These are phyloP conservation scores for Thereuonema tuberculata DNA, from an alignment of 1,140 invertebrate genomes.

Conservation along the genomic window DNA sequence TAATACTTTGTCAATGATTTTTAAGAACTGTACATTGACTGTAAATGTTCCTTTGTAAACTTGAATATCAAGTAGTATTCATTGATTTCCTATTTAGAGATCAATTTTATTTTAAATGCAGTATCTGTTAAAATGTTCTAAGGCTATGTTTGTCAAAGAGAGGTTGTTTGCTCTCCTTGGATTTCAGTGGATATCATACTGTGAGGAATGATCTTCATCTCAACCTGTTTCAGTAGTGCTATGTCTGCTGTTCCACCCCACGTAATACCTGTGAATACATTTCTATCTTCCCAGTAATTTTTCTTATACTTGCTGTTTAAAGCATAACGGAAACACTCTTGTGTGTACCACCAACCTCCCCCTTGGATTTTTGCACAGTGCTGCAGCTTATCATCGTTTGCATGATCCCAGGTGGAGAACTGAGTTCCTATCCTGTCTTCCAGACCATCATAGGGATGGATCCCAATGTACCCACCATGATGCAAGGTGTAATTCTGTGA, in stretches of 20 bases:
- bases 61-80: too few species aligned
- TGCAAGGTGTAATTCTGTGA: neutral
- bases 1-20: too few species aligned
- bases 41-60: too few species aligned
- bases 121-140: too few species aligned
- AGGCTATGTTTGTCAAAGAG: too few species aligned
- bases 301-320: slow-evolving; percentile 2
- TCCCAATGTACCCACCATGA: neutral
- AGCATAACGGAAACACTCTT: slow-evolving; percentile 1
- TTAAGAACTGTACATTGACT: too few species aligned
- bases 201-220: slow-evolving; percentile 1
- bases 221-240: neutral
- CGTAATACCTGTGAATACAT: neutral
- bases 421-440: neutral
- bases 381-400: neutral
- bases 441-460: slow-evolving; percentile 1
- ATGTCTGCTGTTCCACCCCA: slow-evolving; percentile 5
- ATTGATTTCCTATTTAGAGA: too few species aligned
- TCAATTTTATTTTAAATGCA: too few species aligned
- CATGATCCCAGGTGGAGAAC: neutral
- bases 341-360: slow-evolving; percentile 1
- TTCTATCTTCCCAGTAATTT: slow-evolving; percentile 4
- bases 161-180: too few species aligned
- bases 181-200: too few species aligned
- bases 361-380: slow-evolving; percentile 5